These are phyloP conservation scores for Tribolium freemani DNA, from an alignment of 2,888 invertebrate species.

Conservation along the genomic window DNA sequence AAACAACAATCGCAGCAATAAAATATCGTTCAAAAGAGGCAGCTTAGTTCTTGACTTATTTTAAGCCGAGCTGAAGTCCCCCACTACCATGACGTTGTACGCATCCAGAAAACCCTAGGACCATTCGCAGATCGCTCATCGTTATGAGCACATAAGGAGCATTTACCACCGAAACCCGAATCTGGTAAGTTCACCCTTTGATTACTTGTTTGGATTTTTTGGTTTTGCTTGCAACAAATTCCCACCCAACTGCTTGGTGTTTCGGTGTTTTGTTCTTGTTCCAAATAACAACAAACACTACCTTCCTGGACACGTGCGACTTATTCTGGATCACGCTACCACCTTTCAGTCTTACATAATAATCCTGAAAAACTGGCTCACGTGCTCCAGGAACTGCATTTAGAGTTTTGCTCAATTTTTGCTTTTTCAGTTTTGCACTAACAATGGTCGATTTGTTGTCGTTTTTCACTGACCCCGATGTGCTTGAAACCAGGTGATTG, in stretches of 20 bases:
- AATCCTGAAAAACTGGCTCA: background rate
- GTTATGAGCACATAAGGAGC: background rate
- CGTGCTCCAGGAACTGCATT: background rate
- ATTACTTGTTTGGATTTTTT: background rate
- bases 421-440: slow-evolving; percentile 18
- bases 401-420: background rate
- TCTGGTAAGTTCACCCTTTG: background rate
- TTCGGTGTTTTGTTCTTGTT: background rate
- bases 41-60: slow-evolving; percentile 28
- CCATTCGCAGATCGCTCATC: slow-evolving; percentile 25
- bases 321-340: slow-evolving; percentile 1
- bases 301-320: slow-evolving; percentile 16
- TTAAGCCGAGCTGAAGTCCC: slow-evolving; percentile 31
- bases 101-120: slow-evolving; percentile 33
- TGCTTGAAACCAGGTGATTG: slow-evolving; percentile 30
- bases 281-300: slow-evolving; percentile 1
- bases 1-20: slow-evolving; percentile 13
- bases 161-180: background rate
- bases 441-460: slow-evolving; percentile 19
- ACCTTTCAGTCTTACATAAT: background rate
- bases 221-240: background rate
- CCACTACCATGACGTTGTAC: slow-evolving; percentile 19
- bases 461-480: slow-evolving; percentile 21
- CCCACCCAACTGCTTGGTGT: background rate
- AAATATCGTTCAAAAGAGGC: slow-evolving; percentile 26